Percentiles rank a stretch among this genome's conserved stretches.
These are phyloP conservation scores for Zaprionus ornatus DNA, from an alignment of 1,140 invertebrate species.

Conservation along the genomic window DNA sequence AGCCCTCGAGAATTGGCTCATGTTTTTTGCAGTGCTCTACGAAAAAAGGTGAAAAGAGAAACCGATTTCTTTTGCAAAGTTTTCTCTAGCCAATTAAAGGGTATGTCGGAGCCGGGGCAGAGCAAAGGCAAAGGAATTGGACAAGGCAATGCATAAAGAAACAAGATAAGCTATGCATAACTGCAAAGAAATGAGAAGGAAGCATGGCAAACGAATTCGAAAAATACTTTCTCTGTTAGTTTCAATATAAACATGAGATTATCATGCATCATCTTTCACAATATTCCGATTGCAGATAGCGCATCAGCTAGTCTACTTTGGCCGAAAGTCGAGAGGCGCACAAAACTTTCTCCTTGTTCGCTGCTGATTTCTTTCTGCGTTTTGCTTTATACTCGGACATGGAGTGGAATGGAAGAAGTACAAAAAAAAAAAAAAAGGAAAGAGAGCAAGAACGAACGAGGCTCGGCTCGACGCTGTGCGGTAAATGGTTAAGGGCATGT, in stretches of 20 bases:
- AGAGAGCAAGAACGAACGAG: constrained; percentile 2
- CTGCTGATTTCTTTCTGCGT: constrained; percentile 70
- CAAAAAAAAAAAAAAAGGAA: constrained; percentile 31
- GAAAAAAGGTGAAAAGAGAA: constrained; percentile 18
- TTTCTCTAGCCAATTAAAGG: constrained; percentile 4
- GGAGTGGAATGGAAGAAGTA: constrained; percentile 42
- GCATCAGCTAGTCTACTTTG: constrained; percentile 9
- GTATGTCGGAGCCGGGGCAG: constrained; percentile 11
- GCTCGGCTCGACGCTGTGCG: constrained; percentile 50
- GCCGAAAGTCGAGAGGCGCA: constrained; percentile 26
- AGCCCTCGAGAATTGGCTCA: constrained; percentile 73
- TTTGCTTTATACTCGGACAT: constrained; percentile 67
- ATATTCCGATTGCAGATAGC: not conserved
- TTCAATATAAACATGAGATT: not conserved
- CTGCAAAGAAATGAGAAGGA: not conserved
- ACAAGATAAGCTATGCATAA: not conserved
- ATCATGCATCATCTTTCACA: not conserved
- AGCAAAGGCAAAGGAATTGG: too few relatives aligned
- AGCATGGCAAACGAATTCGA: not conserved
- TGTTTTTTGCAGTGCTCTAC: constrained; percentile 53
- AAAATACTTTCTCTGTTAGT: not conserved
- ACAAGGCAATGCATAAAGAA: not conserved
- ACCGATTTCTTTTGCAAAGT: constrained; percentile 33
- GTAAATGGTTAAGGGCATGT: constrained; percentile 81
- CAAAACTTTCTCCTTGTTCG: constrained; percentile 17